phyloP scores from a whole-genome alignment of 92 coral and sea anemone genomes.

The Phenganax subtilis region DNA sequence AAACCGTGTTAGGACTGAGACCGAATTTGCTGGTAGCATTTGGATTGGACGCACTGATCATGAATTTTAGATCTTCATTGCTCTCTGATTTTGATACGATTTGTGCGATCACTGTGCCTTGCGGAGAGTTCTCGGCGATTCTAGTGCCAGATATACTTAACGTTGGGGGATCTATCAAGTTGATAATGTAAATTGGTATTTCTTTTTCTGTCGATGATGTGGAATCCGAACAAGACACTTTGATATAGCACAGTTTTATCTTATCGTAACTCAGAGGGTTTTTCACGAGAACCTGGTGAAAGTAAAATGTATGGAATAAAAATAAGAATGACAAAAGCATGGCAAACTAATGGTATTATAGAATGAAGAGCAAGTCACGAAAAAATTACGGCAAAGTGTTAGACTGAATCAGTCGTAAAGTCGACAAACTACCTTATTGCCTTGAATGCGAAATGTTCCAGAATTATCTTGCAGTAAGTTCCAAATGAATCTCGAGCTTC shows the following conservation, averaged over 20 bases:
- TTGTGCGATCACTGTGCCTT: conserved; percentile 27
- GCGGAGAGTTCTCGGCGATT: conserved; percentile 19
- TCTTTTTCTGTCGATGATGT: conserved; percentile 13
- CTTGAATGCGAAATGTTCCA: conserved; percentile 53
- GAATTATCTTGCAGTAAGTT: conserved; percentile 34
- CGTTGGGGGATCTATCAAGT: conserved; percentile 33
- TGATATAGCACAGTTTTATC: conserved; percentile 51
- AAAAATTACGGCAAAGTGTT: too few relatives aligned
- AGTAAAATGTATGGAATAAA: too few relatives aligned
- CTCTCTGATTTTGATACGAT: conserved; percentile 71
- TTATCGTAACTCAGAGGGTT: conserved; percentile 58
- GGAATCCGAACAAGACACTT: conserved; percentile 61
- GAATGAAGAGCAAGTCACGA: too few relatives aligned
- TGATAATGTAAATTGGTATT: conserved; percentile 18
- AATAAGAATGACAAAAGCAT: too few relatives aligned
- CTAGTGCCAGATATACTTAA: background rate
- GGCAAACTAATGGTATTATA: too few relatives aligned
- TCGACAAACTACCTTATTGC: conserved; percentile 35
- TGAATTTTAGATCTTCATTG: conserved; percentile 56
- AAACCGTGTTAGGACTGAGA: conserved; percentile 41
- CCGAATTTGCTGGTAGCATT: conserved; percentile 54
- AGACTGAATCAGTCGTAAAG: too few relatives aligned
- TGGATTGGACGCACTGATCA: conserved; percentile 57
- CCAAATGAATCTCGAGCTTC: conserved; percentile 47
- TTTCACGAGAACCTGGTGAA: conserved; percentile 33